phyloP scores from a whole-genome alignment of 2,113 vertebrate genomes.

The Todiramphus saurophagus region DNA sequence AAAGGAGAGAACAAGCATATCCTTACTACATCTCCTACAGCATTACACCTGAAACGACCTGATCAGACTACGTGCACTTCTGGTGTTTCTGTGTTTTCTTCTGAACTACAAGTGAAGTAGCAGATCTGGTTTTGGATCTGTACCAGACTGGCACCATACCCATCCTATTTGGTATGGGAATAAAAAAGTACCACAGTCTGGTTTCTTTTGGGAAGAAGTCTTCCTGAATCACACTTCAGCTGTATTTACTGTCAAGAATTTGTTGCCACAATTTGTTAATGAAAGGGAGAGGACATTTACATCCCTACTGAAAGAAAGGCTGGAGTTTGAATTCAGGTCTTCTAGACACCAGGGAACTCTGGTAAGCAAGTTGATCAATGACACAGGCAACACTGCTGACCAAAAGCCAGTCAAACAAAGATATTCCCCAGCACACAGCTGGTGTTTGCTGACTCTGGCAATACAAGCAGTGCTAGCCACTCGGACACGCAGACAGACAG shows the following conservation, averaged over 20 bases:
- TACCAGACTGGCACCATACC: not conserved
- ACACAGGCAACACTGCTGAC: not conserved
- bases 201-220: not conserved
- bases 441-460: not conserved
- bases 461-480: not conserved
- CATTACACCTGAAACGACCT: not conserved
- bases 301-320: not conserved
- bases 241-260: not conserved
- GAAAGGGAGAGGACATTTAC: not conserved
- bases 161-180: not conserved
- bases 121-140: not conserved
- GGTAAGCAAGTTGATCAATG: not conserved
- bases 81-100: not conserved
- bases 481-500: not conserved
- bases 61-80: not conserved
- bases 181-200: not conserved
- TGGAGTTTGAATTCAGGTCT: not conserved
- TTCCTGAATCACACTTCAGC: not conserved
- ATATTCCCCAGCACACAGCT: not conserved
- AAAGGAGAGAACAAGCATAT: not conserved
- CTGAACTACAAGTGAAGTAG: not conserved
- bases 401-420: not conserved
- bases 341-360: not conserved
- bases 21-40: not conserved
- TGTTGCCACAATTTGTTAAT: rapidly evolving